These are phyloP conservation scores for Danio tinwini DNA, from an alignment of 2,797 vertebrate genomes.

Conservation along the genomic window DNA sequence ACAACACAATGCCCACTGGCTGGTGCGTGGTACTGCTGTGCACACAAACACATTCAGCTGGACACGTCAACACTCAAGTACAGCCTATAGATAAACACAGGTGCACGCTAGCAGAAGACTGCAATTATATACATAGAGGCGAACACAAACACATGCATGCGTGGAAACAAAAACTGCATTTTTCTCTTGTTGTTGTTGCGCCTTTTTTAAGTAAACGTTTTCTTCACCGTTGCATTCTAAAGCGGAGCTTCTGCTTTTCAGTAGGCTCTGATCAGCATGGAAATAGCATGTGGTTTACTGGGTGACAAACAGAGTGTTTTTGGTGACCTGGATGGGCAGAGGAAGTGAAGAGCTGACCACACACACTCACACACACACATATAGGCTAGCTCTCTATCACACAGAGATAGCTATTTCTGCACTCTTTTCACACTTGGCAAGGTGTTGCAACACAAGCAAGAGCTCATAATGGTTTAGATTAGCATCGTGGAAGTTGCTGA, in stretches of 20 bases:
- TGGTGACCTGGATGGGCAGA: conserved; percentile 61
- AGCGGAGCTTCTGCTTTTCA: conserved; percentile 56
- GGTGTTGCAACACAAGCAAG: conserved; percentile 33
- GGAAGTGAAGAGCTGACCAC: conserved; percentile 64
- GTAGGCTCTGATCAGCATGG: conserved; percentile 65
- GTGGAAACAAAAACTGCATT: background rate
- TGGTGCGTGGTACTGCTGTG: conserved; percentile 66
- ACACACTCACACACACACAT: conserved; percentile 58
- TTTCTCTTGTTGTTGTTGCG: conserved; percentile 11
- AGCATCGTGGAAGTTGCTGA: conserved; percentile 18
- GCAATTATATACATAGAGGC: conserved; percentile 26
- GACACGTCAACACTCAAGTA: conserved; percentile 5
- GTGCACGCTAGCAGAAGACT: conserved; percentile 18
- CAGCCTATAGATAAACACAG: conserved; percentile 32
- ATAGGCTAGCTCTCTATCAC: conserved; percentile 34
- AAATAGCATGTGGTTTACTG: conserved; percentile 67
- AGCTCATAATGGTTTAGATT: conserved; percentile 40
- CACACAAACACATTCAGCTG: conserved; percentile 33
- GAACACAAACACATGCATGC: conserved; percentile 1
- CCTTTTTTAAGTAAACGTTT: conserved; percentile 25
- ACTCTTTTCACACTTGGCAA: conserved; percentile 49
- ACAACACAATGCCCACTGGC: conserved; percentile 83
- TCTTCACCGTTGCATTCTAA: conserved; percentile 36
- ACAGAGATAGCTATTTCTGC: conserved; percentile 55
- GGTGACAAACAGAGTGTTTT: conserved; percentile 62